A percentile compares a stretch with the other conserved stretches of the same genome.
Conservation (phyloP, 2,797 vertebrate species). For the Amblyraja radiata region DNA sequence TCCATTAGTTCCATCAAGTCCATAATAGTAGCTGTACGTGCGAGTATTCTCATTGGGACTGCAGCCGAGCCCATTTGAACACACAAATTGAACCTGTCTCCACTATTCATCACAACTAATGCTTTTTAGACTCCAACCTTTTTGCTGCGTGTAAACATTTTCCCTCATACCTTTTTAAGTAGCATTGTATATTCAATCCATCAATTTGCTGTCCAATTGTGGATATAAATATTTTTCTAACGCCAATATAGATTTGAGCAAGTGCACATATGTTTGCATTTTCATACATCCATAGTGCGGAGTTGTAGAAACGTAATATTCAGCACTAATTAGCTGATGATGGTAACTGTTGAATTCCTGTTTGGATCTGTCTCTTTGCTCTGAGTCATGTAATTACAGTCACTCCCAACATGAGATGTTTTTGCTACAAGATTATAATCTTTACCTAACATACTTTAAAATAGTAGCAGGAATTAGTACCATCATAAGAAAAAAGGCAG, state of each 20-base stretch:
- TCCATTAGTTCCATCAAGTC: no score
- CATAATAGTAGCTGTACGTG: no score
- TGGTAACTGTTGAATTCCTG: not conserved
- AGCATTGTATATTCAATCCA: not conserved
- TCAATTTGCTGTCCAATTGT: not conserved
- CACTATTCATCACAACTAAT: no score
- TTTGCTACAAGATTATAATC: constrained; percentile 26
- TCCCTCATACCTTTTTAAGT: not conserved
- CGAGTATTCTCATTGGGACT: no score
- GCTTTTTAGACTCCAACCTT: no score
- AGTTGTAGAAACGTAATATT: not conserved
- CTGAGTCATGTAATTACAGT: constrained; percentile 19
- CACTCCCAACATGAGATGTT: not conserved
- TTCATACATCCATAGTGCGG: not conserved
- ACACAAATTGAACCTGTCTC: no score
- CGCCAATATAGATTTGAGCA: not conserved
- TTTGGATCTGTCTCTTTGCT: constrained; percentile 27
- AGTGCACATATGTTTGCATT: not conserved
- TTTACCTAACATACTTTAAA: not conserved
- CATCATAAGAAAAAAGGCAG: not conserved
- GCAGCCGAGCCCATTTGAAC: no score
- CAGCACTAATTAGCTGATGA: not conserved
- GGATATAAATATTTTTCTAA: not conserved
- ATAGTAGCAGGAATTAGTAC: not conserved
- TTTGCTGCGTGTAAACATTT: no score